These are phyloP conservation scores for Psylliodes chrysocephalus DNA, from an alignment of 2,888 invertebrate genomes.

Conservation along the genomic window DNA sequence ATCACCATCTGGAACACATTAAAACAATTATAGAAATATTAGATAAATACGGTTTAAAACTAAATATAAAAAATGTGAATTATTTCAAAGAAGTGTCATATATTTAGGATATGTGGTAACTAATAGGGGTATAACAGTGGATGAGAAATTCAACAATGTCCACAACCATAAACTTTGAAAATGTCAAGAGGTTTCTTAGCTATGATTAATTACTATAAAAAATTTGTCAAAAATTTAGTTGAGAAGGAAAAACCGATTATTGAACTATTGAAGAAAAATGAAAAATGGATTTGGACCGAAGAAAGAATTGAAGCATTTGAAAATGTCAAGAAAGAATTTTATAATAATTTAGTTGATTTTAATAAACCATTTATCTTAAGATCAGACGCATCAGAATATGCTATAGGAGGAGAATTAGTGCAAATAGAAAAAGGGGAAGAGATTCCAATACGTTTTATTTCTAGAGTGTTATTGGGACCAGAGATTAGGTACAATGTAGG, in stretches of 20 bases:
- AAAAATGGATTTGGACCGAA: conserved; percentile 15
- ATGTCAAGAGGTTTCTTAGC: conserved; percentile 24
- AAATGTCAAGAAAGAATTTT: conserved; percentile 5
- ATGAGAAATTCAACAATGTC: conserved; percentile 18
- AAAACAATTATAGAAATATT: conserved; percentile 9
- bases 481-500: conserved; percentile 5
- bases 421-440: conserved; percentile 7
- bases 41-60: conserved; percentile 16
- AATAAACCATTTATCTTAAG: conserved; percentile 9
- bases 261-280: conserved; percentile 17
- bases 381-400: conserved; percentile 10
- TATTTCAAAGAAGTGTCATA: conserved; percentile 13
- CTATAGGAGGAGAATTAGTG: conserved; percentile 18
- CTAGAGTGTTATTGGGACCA: conserved; percentile 6
- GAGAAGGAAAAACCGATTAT: conserved; percentile 7
- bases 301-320: conserved; percentile 14
- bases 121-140: conserved; percentile 7
- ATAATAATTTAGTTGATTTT: conserved; percentile 6
- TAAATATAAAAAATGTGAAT: conserved; percentile 23
- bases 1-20: conserved; percentile 4
- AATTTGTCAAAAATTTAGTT: not conserved
- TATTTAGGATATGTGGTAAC: conserved; percentile 21
- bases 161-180: conserved; percentile 15
- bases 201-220: conserved; percentile 27
- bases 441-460: conserved; percentile 14